Base-by-base conservation (phyloP, 2,888 invertebrate genomes). In the Lissonota sp. region DNA sequence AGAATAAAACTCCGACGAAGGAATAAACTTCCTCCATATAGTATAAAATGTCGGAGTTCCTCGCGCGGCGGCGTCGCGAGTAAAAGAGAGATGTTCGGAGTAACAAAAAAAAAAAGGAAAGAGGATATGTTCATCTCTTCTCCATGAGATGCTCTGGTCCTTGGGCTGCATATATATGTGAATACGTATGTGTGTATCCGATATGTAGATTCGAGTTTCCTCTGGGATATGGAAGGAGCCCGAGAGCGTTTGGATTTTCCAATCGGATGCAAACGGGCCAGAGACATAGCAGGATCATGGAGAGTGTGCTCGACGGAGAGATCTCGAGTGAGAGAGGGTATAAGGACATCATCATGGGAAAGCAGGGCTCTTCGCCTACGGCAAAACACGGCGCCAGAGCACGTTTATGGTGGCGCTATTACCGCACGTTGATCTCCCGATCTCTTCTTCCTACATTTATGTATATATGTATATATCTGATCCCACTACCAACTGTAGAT, bases 391-490 rank as follows among this genome's bases (percentile, higher is more conserved):
- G 80, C 80, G 81, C 77, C 74, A 77, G 66, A 51, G 49, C 64
- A 71, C 78, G 67, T 81, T 83, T 78, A 83, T 80, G 78, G 81
- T 81, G 81, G 80, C 81, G 78, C 78, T 83, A 78, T 83, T 78
- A 81, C 53, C 66, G 26, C 78, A 80, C 74, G 67, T 81, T 78
- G 42, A 66, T 60, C 74, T 51, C 26, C 26, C 39, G 39, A 77
- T 73, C 63, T 67, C 44, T 66, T 66, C 55, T 12, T 44, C 42
- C 26, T 57, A 44, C 49, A 49, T 49, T 37, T 62, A 49, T n/a
- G n/a, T n/a, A 10, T 70, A 49, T 46, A 64, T 26, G 44, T 67
- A 71, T 66, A 72, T 66, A 58, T 26, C 42, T 8, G 14, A n/a
- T n/a, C n/a, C 44, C 26, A 26, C 26, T 26, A 3, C 26, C 26